phyloP scores from a whole-genome alignment of 2,797 vertebrate species.

The Jordanella pulchra region DNA sequence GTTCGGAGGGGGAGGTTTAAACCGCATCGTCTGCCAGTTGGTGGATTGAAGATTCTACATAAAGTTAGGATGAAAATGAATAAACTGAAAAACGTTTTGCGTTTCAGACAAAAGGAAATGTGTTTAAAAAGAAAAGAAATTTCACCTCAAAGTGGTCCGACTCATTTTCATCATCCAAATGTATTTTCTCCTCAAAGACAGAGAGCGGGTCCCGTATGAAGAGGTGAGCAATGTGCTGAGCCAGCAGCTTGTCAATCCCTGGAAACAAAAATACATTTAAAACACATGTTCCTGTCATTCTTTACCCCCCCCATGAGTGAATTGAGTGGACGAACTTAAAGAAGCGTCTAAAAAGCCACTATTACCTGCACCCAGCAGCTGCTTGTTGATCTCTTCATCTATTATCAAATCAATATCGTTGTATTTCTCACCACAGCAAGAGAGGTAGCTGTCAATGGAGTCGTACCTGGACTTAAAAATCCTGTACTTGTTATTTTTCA shows the following conservation, averaged over 20 bases:
- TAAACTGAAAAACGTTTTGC: neutral
- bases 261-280: constrained; percentile 38
- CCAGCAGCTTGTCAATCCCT: constrained; percentile 97
- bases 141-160: constrained; percentile 97
- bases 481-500: constrained; percentile 93
- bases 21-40: constrained; percentile 99
- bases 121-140: neutral
- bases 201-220: constrained; percentile 97
- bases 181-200: constrained; percentile 93
- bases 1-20: constrained; percentile 98
- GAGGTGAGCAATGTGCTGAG: constrained; percentile 97
- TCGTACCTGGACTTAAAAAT: constrained; percentile 99
- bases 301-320: neutral
- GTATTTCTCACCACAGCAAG: constrained; percentile 94
- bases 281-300: neutral
- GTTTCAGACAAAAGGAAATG: neutral
- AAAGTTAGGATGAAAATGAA: neutral
- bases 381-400: constrained; percentile 91
- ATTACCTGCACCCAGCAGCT: constrained; percentile 89
- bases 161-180: constrained; percentile 96
- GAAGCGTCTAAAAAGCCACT: neutral
- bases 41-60: constrained; percentile 96
- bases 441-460: constrained; percentile 98
- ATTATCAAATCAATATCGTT: constrained; percentile 96
- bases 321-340: neutral